phyloP scores from a whole-genome alignment of 2,888 invertebrate species.

The Seira ritae region DNA sequence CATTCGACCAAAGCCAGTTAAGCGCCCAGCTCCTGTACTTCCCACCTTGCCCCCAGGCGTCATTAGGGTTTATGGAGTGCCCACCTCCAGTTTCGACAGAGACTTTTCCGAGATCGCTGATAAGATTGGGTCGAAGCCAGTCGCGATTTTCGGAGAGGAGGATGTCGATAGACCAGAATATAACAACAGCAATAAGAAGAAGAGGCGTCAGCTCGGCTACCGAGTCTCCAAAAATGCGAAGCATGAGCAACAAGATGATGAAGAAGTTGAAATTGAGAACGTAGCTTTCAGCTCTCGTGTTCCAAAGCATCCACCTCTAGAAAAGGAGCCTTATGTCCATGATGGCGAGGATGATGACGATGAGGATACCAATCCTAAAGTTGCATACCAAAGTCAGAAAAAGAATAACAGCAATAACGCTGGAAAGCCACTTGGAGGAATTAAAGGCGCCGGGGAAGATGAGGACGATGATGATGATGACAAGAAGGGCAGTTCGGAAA shows the following conservation, averaged over 20 bases:
- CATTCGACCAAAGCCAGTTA: slow-evolving; percentile 17
- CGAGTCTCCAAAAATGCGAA: slow-evolving; percentile 3
- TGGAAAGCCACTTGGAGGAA: slow-evolving; percentile 19
- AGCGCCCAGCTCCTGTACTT: neutral
- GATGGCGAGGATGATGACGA: slow-evolving; percentile 36
- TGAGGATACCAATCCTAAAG: neutral
- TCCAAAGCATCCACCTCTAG: slow-evolving; percentile 36
- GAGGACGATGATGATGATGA: slow-evolving; percentile 35
- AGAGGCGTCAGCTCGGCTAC: neutral
- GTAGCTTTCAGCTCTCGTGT: slow-evolving; percentile 18
- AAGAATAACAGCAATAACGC: neutral
- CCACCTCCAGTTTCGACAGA: slow-evolving; percentile 49
- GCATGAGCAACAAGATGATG: neutral
- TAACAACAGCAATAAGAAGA: neutral
- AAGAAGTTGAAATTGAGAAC: slow-evolving; percentile 23
- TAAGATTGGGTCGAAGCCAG: slow-evolving; percentile 41
- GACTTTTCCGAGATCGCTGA: slow-evolving; percentile 48
- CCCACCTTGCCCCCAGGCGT: slow-evolving; percentile 39
- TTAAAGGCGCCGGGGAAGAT: slow-evolving; percentile 25
- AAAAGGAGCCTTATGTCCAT: neutral
- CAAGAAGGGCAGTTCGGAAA: neutral
- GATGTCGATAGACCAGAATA: slow-evolving; percentile 41
- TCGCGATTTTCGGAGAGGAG: slow-evolving; percentile 57
- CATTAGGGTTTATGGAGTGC: slow-evolving; percentile 59
- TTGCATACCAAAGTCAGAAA: slow-evolving; percentile 6